A percentile compares a stretch with the other conserved stretches of the same genome.
These are phyloP conservation scores for Cataglyphis hispanica DNA, from an alignment of 1,140 invertebrate genomes.

Conservation along the genomic window DNA sequence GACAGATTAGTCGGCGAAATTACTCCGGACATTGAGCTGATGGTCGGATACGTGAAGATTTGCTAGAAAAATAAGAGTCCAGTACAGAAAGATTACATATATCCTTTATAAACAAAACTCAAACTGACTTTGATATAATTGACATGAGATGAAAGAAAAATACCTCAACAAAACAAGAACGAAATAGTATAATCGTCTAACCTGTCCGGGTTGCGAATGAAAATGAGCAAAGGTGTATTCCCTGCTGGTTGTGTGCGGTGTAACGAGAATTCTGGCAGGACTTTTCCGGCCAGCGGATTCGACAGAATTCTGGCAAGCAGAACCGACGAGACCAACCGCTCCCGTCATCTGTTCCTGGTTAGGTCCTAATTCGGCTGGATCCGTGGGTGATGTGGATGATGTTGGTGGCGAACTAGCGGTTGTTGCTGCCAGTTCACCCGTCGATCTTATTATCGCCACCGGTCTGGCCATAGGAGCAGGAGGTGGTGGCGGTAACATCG, in stretches of 20 bases:
- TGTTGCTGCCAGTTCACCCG: slow-evolving; percentile 87
- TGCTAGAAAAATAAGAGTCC: slow-evolving; percentile 83
- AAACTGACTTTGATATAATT: not conserved
- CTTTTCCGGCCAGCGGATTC: slow-evolving; percentile 85
- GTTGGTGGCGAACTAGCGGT: slow-evolving; percentile 89
- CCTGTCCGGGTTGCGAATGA: slow-evolving; percentile 95
- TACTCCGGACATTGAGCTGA: slow-evolving; percentile 93
- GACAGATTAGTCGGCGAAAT: slow-evolving; percentile 96
- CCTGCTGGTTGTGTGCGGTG: slow-evolving; percentile 88
- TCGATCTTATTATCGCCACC: slow-evolving; percentile 97
- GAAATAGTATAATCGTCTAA: slow-evolving; percentile 83
- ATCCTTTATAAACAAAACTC: not conserved
- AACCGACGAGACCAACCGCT: slow-evolving; percentile 84
- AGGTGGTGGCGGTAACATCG: slow-evolving; percentile 97
- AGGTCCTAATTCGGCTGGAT: slow-evolving; percentile 81
- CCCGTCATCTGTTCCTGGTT: slow-evolving; percentile 84
- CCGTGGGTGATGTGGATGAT: slow-evolving; percentile 88
- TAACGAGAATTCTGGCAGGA: slow-evolving; percentile 84
- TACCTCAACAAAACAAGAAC: slow-evolving; percentile 57
- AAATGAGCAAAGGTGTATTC: slow-evolving; percentile 96
- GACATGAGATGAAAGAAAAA: not conserved
- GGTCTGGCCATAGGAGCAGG: slow-evolving; percentile 97
- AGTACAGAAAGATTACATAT: not conserved
- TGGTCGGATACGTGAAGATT: slow-evolving; percentile 96
- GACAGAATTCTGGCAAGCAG: slow-evolving; percentile 85